Conservation (phyloP, 2,888 invertebrate genomes). For the Nymphalis c-album region DNA sequence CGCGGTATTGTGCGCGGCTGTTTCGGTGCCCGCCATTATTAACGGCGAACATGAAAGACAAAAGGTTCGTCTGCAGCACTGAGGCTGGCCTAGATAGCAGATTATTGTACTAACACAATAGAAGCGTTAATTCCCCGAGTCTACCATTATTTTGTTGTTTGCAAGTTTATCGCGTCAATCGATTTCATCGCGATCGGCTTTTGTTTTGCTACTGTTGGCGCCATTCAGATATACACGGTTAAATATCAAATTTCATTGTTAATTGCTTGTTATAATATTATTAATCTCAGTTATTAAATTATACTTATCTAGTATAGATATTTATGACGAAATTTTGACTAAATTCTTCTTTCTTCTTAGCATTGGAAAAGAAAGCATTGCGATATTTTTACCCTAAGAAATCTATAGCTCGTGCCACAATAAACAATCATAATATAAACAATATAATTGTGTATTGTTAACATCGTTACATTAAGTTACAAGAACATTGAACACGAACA, state of each 20-base stretch:
- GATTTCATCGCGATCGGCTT: constrained; percentile 63
- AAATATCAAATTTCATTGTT: constrained; percentile 34
- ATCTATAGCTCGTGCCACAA: no score
- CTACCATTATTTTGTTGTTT: constrained; percentile 79
- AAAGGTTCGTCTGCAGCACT: constrained; percentile 82
- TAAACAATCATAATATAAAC: no score
- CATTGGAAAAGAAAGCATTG: no score
- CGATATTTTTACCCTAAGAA: no score
- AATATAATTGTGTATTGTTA: no score
- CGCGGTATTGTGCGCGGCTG: constrained; percentile 81
- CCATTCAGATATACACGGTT: constrained; percentile 39
- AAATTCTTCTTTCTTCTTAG: no score
- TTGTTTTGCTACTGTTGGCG: constrained; percentile 47
- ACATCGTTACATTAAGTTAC: no score
- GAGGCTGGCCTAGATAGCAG: constrained; percentile 82
- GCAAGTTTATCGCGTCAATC: constrained; percentile 78
- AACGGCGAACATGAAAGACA: constrained; percentile 82
- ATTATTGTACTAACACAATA: constrained; percentile 82
- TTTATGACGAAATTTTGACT: no score
- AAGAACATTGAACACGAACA: no score
- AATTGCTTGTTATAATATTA: constrained; percentile 26
- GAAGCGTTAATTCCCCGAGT: constrained; percentile 80
- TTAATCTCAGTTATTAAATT: not conserved
- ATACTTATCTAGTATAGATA: not conserved
- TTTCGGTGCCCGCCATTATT: constrained; percentile 82